A percentile compares a stretch with the other conserved stretches of the same genome.
Evolutionary conservation across 1,140 invertebrate genomes (phyloP).

Genomic region (Aphis craccivora): DNA sequence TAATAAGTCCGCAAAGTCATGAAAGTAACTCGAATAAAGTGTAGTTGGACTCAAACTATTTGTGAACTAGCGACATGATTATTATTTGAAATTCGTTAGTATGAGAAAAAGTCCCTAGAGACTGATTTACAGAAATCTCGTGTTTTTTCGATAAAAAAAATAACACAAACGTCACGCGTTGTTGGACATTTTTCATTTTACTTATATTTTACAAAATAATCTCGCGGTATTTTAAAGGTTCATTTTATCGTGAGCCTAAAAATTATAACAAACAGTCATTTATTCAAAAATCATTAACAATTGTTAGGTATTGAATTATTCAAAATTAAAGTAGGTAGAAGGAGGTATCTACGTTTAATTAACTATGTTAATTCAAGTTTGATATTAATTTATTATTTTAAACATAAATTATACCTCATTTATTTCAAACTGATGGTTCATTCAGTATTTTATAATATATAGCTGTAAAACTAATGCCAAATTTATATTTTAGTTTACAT

Average conservation of each 20-base stretch:
- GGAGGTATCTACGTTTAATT: not conserved
- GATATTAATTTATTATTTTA: no score
- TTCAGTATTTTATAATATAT: not conserved
- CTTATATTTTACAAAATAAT: not conserved
- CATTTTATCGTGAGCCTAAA: not conserved
- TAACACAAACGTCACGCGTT: not conserved
- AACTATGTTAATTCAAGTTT: not conserved
- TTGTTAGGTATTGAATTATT: not conserved
- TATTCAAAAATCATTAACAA: not conserved
- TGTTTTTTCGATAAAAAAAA: not conserved
- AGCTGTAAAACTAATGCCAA: not conserved
- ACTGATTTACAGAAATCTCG: not conserved
- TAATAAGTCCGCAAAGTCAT: not conserved
- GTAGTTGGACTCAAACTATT: not conserved
- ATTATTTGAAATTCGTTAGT: not conserved
- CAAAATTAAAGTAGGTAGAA: not conserved
- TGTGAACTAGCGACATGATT: not conserved
- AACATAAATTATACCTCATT: no score
- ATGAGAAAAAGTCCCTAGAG: not conserved
- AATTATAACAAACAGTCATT: not conserved
- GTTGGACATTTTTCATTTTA: not conserved
- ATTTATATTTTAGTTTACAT: not conserved
- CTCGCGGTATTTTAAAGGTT: rapidly evolving
- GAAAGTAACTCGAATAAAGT: not conserved
- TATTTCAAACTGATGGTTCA: no score